Evolutionary conservation across 2,113 vertebrate genomes (phyloP).

Genomic region (Baryphthengus martii): DNA sequence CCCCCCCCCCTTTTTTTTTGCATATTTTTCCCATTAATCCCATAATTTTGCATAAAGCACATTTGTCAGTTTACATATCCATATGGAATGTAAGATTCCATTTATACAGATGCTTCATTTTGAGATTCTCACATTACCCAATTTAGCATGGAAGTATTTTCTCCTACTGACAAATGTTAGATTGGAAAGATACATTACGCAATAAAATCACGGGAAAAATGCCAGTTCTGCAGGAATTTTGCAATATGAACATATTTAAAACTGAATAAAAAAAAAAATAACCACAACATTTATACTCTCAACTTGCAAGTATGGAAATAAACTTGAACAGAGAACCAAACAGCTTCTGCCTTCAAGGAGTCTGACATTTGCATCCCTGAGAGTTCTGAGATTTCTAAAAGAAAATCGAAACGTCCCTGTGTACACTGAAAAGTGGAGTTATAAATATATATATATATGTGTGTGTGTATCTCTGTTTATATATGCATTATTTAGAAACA

Average conservation of each 20-base stretch:
- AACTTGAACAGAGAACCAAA: neutral
- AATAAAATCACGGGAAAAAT: neutral
- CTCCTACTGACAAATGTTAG: neutral
- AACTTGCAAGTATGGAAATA: slow-evolving; percentile 5
- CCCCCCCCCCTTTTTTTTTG: neutral
- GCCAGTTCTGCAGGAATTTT: neutral
- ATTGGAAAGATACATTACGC: neutral
- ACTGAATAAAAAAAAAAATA: neutral
- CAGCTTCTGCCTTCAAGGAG: neutral
- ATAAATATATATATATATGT: neutral
- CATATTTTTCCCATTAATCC: neutral
- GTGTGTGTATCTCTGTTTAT: neutral
- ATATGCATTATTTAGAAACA: neutral
- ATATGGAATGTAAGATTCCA: neutral
- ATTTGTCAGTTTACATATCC: neutral
- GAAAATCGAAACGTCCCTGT: neutral
- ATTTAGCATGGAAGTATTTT: neutral
- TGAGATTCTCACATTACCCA: neutral
- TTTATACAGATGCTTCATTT: neutral
- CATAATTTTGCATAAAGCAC: neutral
- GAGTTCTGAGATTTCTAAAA: neutral
- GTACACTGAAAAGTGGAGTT: neutral
- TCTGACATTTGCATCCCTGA: neutral
- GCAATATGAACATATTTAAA: neutral
- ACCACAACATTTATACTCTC: neutral